Base-by-base conservation (phyloP, 2,113 vertebrate genomes). In the Hyla sarda region DNA sequence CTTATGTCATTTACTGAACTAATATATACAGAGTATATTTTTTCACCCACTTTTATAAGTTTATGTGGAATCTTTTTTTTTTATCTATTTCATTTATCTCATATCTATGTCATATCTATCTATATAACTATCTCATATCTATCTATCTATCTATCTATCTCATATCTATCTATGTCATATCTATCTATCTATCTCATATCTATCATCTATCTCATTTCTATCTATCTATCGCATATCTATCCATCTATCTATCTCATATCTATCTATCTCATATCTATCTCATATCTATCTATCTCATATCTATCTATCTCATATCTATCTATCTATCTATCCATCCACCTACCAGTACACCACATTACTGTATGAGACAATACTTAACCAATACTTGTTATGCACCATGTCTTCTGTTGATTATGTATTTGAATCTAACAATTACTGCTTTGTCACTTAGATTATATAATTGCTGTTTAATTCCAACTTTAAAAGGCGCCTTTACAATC, bases 201-300 rank as follows among this genome's bases (percentile, higher is more conserved):
- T 52, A 52, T 52, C 50, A 52, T 52, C 50, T 56, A 23, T 56
- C 54, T 48, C 47, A 6, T 56, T 25, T 60, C 58, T 60, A 60
- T 30, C n/a, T 65, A 65, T 65, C 60, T 65, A 65, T 65, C 60
- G 30, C 30, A 10, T 65, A 65, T 65, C 60, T 30, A 14, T 30
- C 47, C 8, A 41, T 41, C 41, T 41, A 41, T 41, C 41, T 41
- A 41, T 41, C 12, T 12, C 10, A 9, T 62, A 62, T 67, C 25
- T 41, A 69, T 69, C 65, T 69, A 67, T 67, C 62, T 67, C 5
- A 12, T 65, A 76, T 76, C 71, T 73, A 73, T 73, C 71, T 73
- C 48, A 32, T 73, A 73, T 73, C 71, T 73, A 73, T 73, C 71
- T 73, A 73, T 73, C 71, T 73, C 41, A 32, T 73, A 73, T 73